Evolutionary conservation across 2,888 invertebrate species (phyloP), one percentile per base, ranked within the genome.

Genomic region (Eupeodes luniger): DNA sequence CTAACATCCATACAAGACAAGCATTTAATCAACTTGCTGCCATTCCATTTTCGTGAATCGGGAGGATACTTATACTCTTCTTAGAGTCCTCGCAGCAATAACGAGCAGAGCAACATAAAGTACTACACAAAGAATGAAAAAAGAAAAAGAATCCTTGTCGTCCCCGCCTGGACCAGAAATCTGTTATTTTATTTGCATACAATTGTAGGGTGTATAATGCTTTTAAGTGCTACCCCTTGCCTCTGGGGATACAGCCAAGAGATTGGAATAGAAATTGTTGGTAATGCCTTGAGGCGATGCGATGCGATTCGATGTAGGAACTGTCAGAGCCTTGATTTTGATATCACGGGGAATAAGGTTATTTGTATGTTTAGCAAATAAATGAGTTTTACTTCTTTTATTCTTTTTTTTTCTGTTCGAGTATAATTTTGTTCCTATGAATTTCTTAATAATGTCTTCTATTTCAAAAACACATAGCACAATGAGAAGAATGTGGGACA

Each of bases 1-100:
- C 78, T 75, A 75, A 78, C 82, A 86, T 78, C 85, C 75, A 79
- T 86, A 75, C 75, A 87, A 81, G 84, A 87, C 87, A 87, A 87
- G 87, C 84, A 87, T 87, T 87, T 87, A 87, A 87, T 87, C 87
- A 87, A 87, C 87, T 87, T 77, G 81, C 87, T 87, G 84, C 84
- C 87, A 81, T 87, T 87, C 77, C 64, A 67, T 76, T 72, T 80
- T 80, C 79, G 27, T 75, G 69, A 84, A 74, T 49, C 47, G 66
- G 66, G 64, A 9, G 66, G 66, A 84, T 72, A 59, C 72, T 72
- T 59, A 72, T 59, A 59, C 59, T 47, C 75, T 80, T 75, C 70
- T 55, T 55, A 79, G 27, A 27, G 84, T 70, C 66, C 59, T 75
- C 34, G 70, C 62, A 27, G 70, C 62, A 76, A 75, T 76, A 64